Percentiles rank a stretch among this genome's conserved stretches.
phyloP scores from a whole-genome alignment of 2,797 vertebrate genomes.

The Clamator glandarius region DNA sequence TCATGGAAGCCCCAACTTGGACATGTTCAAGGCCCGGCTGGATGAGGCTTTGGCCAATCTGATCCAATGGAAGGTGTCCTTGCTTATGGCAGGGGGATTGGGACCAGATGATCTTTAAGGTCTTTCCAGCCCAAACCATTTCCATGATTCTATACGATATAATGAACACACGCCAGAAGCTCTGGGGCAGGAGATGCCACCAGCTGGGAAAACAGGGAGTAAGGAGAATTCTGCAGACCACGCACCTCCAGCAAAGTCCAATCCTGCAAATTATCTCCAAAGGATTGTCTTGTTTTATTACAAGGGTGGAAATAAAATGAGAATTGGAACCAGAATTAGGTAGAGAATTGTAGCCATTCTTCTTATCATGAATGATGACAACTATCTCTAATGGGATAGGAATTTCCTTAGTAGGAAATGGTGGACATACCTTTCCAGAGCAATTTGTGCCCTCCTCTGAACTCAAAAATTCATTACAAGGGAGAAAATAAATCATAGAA shows the following conservation, averaged over 20 bases:
- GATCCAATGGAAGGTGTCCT: too few relatives aligned
- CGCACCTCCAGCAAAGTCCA: not conserved
- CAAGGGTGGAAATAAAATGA: not conserved
- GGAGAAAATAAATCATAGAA: not conserved
- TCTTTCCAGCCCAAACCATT: too few relatives aligned
- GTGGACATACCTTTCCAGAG: not conserved
- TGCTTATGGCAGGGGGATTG: too few relatives aligned
- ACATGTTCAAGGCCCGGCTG: too few relatives aligned
- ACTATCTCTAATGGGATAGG: not conserved
- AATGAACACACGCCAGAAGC: not conserved
- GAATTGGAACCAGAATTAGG: not conserved
- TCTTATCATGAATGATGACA: rapidly evolving
- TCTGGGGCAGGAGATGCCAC: not conserved
- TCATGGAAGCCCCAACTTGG: too few relatives aligned
- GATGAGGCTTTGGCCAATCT: too few relatives aligned
- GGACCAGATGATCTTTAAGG: too few relatives aligned
- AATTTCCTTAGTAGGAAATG: not conserved
- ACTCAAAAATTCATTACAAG: not conserved
- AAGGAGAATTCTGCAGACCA: not conserved
- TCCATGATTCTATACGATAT: too few relatives aligned
- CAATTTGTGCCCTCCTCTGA: not conserved
- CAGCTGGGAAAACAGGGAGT: not conserved
- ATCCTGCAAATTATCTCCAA: not conserved
- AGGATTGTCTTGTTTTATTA: not conserved
- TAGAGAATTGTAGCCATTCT: not conserved